Conservation (phyloP, 2,113 vertebrate genomes). For the Crotalus tigris region DNA sequence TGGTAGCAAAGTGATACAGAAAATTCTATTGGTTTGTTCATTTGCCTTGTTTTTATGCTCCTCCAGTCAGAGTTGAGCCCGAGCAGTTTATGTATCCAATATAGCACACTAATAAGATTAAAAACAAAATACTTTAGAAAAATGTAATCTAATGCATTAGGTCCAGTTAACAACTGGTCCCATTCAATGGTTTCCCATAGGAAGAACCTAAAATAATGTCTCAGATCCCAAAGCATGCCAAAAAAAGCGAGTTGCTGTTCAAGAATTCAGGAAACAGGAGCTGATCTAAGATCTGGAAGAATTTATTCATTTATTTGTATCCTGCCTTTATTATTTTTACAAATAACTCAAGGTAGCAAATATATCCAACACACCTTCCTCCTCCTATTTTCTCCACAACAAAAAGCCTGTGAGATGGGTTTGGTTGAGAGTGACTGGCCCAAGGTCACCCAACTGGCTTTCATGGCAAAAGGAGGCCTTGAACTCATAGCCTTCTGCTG, state of each 20-base stretch:
- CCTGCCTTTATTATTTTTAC: not conserved
- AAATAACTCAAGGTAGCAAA: not conserved
- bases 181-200: not conserved
- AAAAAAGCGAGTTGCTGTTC: not conserved
- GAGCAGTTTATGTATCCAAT: not conserved
- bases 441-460: not conserved
- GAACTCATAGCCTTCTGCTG: not conserved
- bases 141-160: not conserved
- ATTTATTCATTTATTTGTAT: not conserved
- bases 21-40: not conserved
- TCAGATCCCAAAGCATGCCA: not conserved
- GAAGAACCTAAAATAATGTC: not conserved
- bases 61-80: not conserved
- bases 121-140: not conserved
- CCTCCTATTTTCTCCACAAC: not conserved
- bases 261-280: not conserved
- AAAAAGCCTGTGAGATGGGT: not conserved
- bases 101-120: not conserved
- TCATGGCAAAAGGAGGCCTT: not conserved
- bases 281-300: not conserved
- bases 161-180: not conserved
- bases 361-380: not conserved
- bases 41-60: not conserved
- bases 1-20: not conserved
- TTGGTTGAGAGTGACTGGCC: not conserved